A percentile compares a stretch with the other conserved stretches of the same genome.
Conservation (phyloP, 2,888 invertebrate species). For the Drosophila borborema region DNA sequence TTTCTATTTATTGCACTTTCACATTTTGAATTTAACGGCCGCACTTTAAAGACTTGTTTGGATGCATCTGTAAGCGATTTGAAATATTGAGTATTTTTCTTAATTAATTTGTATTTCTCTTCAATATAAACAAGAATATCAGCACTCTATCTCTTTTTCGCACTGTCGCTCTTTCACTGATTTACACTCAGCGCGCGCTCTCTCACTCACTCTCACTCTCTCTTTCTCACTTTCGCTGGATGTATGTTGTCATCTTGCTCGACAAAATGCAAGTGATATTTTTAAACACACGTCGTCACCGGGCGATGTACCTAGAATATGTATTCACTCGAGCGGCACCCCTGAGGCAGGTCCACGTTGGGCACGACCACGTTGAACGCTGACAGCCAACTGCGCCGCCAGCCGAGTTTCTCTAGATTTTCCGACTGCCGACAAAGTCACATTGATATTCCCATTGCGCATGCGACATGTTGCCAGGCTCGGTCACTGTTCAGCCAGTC, state of each 20-base stretch:
- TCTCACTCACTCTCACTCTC: conserved; percentile 9
- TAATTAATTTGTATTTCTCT: conserved; percentile 14
- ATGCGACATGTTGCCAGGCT: conserved; percentile 67
- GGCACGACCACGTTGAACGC: conserved; percentile 69
- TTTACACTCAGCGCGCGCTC: conserved; percentile 6
- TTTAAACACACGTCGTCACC: conserved; percentile 44
- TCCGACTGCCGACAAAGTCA: conserved; percentile 53
- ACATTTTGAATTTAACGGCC: conserved; percentile 12
- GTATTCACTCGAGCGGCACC: background rate
- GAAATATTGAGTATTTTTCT: conserved; percentile 21
- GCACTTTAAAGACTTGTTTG: background rate
- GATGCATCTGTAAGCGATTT: conserved; percentile 32
- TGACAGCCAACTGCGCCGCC: conserved; percentile 74
- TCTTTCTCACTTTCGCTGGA: conserved; percentile 9
- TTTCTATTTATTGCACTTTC: conserved; percentile 1
- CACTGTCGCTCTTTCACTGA: conserved; percentile 1
- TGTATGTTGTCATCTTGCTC: conserved; percentile 39
- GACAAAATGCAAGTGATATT: conserved; percentile 46
- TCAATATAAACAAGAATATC: conserved; percentile 41
- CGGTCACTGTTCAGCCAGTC: conserved; percentile 32
- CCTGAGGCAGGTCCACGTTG: conserved; percentile 46
- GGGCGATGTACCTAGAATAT: conserved; percentile 15
- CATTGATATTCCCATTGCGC: conserved; percentile 40
- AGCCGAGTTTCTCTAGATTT: conserved; percentile 60
- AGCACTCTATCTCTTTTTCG: conserved; percentile 17